Conservation (phyloP, 2,797 vertebrate genomes). For the Sebastes paucispinis region DNA sequence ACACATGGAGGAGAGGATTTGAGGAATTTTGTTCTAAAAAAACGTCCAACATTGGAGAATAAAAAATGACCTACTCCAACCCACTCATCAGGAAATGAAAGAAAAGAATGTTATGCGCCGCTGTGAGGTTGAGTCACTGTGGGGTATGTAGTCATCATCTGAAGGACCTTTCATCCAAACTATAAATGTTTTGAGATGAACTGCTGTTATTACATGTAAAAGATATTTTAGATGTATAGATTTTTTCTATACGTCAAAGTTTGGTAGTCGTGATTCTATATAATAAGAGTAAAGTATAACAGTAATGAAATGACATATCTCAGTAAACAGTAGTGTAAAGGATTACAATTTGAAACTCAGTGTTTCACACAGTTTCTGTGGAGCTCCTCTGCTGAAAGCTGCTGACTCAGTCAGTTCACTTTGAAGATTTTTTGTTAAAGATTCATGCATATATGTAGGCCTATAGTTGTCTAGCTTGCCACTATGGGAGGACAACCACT, state of each 20-base stretch:
- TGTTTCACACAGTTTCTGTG: too few relatives aligned
- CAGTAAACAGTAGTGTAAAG: too few relatives aligned
- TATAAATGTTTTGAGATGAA: neutral
- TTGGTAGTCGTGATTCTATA: neutral
- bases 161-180: neutral
- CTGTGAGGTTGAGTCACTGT: neutral
- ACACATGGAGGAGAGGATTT: neutral
- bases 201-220: neutral
- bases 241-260: neutral
- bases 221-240: neutral
- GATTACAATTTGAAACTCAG: too few relatives aligned
- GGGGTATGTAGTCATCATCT: neutral
- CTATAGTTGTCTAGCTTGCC: neutral
- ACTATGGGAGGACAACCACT: neutral
- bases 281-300: neutral
- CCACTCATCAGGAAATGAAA: neutral
- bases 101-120: too few relatives aligned
- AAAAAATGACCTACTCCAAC: neutral
- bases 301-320: neutral
- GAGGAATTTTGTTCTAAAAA: neutral
- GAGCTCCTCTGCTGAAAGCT: neutral
- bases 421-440: neutral
- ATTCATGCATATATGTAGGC: neutral
- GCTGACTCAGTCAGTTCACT: neutral
- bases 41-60: neutral